Evolutionary conservation across 2,888 invertebrate species (phyloP), one percentile per base, ranked within the genome.

Genomic region (Lycophotia porphyrea): DNA sequence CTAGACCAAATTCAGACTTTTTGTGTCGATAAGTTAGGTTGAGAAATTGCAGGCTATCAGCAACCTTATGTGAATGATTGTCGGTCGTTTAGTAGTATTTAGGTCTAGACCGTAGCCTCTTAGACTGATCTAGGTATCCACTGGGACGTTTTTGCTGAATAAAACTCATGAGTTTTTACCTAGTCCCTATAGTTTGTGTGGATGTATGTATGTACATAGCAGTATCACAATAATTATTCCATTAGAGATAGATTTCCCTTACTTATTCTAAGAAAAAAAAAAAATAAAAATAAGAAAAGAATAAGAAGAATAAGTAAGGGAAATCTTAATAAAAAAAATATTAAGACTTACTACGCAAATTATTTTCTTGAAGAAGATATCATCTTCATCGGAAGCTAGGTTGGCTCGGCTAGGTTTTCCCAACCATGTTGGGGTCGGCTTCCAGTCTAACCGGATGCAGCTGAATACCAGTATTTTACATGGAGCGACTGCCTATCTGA

Each of bases 21-120:
- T 78, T 78, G 47, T 49, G 52, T 52, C 31, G 2, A 71, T 27
- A 63, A 61, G 42, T 80, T 44, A 80, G 24, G 31, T 15, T 58
- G 67, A 67, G 27, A 68, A 55, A 80, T 67, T n/a, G 39, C n/a
- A 47, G 11, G 74, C 73, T 49, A 72, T 78, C 55, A 66, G 31
- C 31, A 67, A 49, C 52, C 47, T 34, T 67, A 55, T 67, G 80
- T 63, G 65, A 81, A 24, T 39, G 60, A 68, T 68, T 44, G 81
- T 58, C 11, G 64, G 63, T 80, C 81, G 21, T 75, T 75, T 65
- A 52, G 27, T 52, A 68, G 67, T 65, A 68, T 81, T 81, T 64
- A 60, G 52, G 68, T 58, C 71, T 79, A 65, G 71, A 52, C 65
- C 9, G 4, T 13, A 13, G 60, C 65, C 72, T 71, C 60, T 55